Conservation (phyloP, 2,113 vertebrate genomes). For the Empidonax traillii region DNA sequence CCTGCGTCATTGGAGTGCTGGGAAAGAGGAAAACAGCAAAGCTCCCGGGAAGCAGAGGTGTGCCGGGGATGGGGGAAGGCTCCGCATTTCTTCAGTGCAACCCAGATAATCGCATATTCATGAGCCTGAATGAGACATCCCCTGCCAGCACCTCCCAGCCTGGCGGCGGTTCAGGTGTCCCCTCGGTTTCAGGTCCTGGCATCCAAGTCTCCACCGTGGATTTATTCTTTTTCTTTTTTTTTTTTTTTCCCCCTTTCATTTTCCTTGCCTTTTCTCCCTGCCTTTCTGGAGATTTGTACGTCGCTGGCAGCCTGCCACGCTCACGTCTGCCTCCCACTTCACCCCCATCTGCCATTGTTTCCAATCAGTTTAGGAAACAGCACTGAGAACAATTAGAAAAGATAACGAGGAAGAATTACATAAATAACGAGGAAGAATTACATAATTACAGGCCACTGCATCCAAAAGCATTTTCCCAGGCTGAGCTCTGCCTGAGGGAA, state of each 20-base stretch:
- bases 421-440: slow-evolving; percentile 85
- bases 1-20: slow-evolving; percentile 19
- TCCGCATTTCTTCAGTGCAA: not conserved
- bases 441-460: slow-evolving; percentile 78
- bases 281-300: not conserved
- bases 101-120: not conserved
- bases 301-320: slow-evolving; percentile 52
- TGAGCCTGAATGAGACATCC: not conserved
- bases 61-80: not conserved
- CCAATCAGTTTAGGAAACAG: slow-evolving; percentile 79
- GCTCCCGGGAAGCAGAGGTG: not conserved
- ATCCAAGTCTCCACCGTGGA: not conserved
- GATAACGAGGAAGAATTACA: slow-evolving; percentile 84
- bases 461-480: slow-evolving; percentile 59
- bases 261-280: not conserved
- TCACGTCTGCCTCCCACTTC: slow-evolving; percentile 68
- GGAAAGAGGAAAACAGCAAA: slow-evolving; percentile 51
- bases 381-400: slow-evolving; percentile 81
- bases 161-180: slow-evolving; percentile 37
- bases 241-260: too few species aligned
- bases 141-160: not conserved
- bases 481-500: slow-evolving; percentile 34
- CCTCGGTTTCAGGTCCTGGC: not conserved
- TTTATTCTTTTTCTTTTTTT: too few species aligned
- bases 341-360: slow-evolving; percentile 78